phyloP scores from a whole-genome alignment of 2,888 invertebrate genomes.

The Penaeus monodon region DNA sequence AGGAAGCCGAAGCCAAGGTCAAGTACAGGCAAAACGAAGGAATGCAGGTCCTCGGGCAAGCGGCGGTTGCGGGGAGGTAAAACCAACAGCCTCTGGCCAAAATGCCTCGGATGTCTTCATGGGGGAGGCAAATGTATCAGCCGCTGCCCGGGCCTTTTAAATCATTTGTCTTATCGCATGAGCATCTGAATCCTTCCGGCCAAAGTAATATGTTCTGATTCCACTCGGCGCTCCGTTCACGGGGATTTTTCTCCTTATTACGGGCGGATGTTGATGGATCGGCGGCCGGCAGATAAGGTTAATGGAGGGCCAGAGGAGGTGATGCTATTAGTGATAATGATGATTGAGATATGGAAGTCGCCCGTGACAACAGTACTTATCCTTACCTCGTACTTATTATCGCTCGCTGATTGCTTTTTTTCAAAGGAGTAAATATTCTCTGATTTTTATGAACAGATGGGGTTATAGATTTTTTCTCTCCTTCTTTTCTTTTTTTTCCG shows the following conservation, averaged over 20 bases:
- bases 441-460: no score
- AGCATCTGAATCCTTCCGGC: conserved; percentile 52
- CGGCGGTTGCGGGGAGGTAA: conserved; percentile 58
- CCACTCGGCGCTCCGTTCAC: conserved; percentile 24
- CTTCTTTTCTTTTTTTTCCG: no score
- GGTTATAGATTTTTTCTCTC: no score
- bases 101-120: conserved; percentile 59
- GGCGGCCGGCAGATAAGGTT: no score
- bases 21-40: conserved; percentile 42
- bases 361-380: no score
- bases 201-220: conserved; percentile 53
- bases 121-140: conserved; percentile 59
- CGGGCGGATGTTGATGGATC: neutral
- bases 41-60: conserved; percentile 56
- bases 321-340: no score
- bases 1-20: conserved; percentile 37
- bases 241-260: neutral
- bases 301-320: no score
- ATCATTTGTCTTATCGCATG: conserved; percentile 57
- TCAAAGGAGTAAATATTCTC: no score
- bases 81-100: conserved; percentile 58
- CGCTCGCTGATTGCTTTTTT: no score
- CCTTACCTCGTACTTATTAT: no score
- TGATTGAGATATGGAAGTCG: no score
- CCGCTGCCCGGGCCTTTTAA: conserved; percentile 55